Percentiles rank a stretch among this genome's conserved stretches.
These are phyloP conservation scores for human (Homo sapiens) DNA, from an alignment of 2,113 vertebrate genomes.

Conservation along the genomic window GRCh38 chrX:11098001-11098500, in stretches of 20 bases:
- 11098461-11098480: not conserved
- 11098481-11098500: not conserved
- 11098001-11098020: not conserved
- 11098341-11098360: not conserved
- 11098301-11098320: not conserved
- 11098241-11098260: not conserved
- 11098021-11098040: not conserved
- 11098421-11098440: not conserved
- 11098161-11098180: not conserved
- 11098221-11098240: not conserved
- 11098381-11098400: not conserved
- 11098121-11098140: not conserved
- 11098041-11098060: not conserved
- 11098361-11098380: not conserved
- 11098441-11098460: not conserved
- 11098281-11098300: not conserved
- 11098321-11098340: not conserved
- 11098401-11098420: not conserved
- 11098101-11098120: not conserved
- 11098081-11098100: not conserved
- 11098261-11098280: not conserved
- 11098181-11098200: not conserved
- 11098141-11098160: not conserved
- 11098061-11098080: not conserved
- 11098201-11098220: not conserved